Evolutionary conservation across 2,797 vertebrate genomes (phyloP).

Genomic region (Acanthurus tractus): DNA sequence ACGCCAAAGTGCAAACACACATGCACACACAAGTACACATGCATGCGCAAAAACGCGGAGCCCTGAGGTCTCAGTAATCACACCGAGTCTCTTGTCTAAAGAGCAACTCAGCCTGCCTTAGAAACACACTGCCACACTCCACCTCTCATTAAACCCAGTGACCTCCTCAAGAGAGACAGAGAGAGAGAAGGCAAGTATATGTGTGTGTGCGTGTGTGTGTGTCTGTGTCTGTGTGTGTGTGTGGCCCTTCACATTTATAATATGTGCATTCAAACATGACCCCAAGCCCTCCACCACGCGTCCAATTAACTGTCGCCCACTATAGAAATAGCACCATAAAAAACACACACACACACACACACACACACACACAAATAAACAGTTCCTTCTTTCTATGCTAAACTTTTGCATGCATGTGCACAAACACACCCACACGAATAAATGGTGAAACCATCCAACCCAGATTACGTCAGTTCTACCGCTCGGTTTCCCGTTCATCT

Average conservation of each 20-base stretch:
- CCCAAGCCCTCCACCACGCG: slow-evolving; percentile 36
- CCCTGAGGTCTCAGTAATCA: slow-evolving; percentile 76
- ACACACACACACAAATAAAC: not conserved
- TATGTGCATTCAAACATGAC: slow-evolving; percentile 73
- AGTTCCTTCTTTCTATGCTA: slow-evolving; percentile 32
- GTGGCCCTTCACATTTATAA: slow-evolving; percentile 69
- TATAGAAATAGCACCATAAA: slow-evolving; percentile 20
- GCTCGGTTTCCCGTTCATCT: slow-evolving; percentile 21
- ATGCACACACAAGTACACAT: slow-evolving; percentile 46
- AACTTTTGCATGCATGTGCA: slow-evolving; percentile 38
- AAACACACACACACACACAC: slow-evolving; percentile 29
- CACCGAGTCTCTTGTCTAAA: slow-evolving; percentile 75
- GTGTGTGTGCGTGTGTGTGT: not conserved
- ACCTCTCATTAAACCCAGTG: slow-evolving; percentile 83
- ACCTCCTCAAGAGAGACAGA: slow-evolving; percentile 67
- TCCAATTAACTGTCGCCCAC: slow-evolving; percentile 57
- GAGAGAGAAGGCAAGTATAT: not conserved
- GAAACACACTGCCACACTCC: slow-evolving; percentile 74
- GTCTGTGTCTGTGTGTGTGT: slow-evolving; percentile 32
- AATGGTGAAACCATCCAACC: slow-evolving; percentile 41
- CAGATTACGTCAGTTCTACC: slow-evolving; percentile 18
- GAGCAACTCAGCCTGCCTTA: slow-evolving; percentile 72
- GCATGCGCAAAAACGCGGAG: slow-evolving; percentile 54
- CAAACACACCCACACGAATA: slow-evolving; percentile 42
- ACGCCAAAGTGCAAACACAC: slow-evolving; percentile 45